phyloP scores from a whole-genome alignment of 2,888 invertebrate species.

The Xylota segnis region DNA sequence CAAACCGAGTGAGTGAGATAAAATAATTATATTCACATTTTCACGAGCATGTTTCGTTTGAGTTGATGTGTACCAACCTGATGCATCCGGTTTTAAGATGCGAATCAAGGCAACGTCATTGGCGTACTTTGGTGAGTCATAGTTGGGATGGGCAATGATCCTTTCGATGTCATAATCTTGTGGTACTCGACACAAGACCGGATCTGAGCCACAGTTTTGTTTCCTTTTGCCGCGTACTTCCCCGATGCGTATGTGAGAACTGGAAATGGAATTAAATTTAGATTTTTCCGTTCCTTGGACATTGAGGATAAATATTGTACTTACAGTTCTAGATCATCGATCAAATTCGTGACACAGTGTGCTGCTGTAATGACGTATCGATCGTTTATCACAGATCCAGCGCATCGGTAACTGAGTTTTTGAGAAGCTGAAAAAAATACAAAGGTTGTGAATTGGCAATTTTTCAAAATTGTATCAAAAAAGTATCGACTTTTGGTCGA shows the following conservation, averaged over 20 bases:
- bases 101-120: conserved; percentile 87
- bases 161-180: conserved; percentile 86
- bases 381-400: conserved; percentile 86
- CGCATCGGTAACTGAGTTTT: conserved; percentile 82
- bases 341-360: conserved; percentile 86
- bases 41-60: not conserved
- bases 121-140: conserved; percentile 84
- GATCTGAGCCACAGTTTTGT: conserved; percentile 84
- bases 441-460: not conserved
- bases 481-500: no score
- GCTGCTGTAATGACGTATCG: conserved; percentile 87
- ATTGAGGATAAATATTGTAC: conserved; percentile 73
- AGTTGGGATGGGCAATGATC: conserved; percentile 85
- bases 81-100: conserved; percentile 83
- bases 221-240: conserved; percentile 86
- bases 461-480: not conserved
- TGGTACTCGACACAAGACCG: conserved; percentile 84
- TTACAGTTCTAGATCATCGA: conserved; percentile 84
- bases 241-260: conserved; percentile 87
- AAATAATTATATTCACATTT: conserved; percentile 11
- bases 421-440: conserved; percentile 77
- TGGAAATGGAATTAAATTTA: conserved; percentile 79
- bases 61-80: conserved; percentile 59
- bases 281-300: not conserved
- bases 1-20: conserved; percentile 34